Evolutionary conservation across 1,140 invertebrate species (phyloP), one percentile per base, ranked within the genome.

Genomic region (Theocolax elegans): DNA sequence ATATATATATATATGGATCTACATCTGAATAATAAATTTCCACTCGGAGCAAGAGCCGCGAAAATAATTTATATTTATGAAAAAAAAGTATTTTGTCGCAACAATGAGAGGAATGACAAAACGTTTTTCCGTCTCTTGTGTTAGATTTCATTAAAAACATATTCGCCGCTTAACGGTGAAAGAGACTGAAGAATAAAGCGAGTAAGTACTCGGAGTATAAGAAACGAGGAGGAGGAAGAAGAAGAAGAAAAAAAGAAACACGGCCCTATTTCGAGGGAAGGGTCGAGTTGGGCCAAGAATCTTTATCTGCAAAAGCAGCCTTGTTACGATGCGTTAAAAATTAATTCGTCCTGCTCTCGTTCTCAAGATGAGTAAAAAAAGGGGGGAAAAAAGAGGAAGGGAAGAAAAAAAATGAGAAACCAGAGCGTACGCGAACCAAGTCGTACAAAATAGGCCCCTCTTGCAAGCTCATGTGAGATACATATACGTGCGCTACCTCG

Each of bases 301-400:
- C 38, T 63, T 63, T 46, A 62, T 48, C 53, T 31, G 59, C 23
- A 67, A 49, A 66, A 71, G 54, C 69, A 3, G 13, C 27, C 66
- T 68, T 42, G 71, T 72, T 72, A 68, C 29, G 21, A 35, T 58
- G 48, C 53, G 60, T 64, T 68, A 72, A 72, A 72, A 72, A 72
- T 72, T 68, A 68, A 72, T 72, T 68, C 49, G 19, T 49, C 53
- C 60, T 72, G 42, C 21, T 29, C 29, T 31, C 19, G 40, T 15
- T 40, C 17, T 58, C 19, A 35, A 15, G 29, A 27, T 25, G 25
- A 23, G 13, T 51, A 6, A 6, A 51, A 25, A 29, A 13, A 51
- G 15, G 49, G 15, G 23, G 19, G 10, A 51, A 13, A 51, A 7
- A 25, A 25, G 10, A 51, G 12, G 29, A 48, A 63, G n/a, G n/a